These are phyloP conservation scores for Drosophila lacicola DNA, from an alignment of 2,888 invertebrate species.

Conservation along the genomic window DNA sequence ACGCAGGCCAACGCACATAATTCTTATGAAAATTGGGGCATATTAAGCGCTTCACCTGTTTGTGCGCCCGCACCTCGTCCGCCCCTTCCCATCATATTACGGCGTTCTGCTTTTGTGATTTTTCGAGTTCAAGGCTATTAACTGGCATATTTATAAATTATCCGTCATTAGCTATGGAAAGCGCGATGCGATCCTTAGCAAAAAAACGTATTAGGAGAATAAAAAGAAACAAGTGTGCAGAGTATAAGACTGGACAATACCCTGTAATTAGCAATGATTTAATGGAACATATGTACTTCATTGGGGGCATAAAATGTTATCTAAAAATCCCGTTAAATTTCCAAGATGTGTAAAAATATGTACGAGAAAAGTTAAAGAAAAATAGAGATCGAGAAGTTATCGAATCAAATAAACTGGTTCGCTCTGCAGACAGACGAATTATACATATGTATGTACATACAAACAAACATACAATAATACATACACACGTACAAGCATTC, in stretches of 20 bases:
- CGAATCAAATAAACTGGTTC: no score
- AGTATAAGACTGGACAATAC: not conserved
- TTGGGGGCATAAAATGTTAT: no score
- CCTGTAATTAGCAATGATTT: not conserved
- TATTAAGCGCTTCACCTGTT: conserved; percentile 53
- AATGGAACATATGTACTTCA: no score
- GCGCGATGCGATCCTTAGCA: conserved; percentile 1
- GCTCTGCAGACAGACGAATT: no score
- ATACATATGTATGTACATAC: not conserved
- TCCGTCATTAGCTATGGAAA: conserved; percentile 5
- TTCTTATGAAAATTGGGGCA: conserved; percentile 44
- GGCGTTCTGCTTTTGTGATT: conserved; percentile 16
- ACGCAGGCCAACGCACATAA: conserved; percentile 4
- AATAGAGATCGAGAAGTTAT: no score
- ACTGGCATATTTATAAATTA: conserved; percentile 14
- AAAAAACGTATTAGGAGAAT: not conserved
- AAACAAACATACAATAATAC: not conserved
- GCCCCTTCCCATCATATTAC: not conserved
- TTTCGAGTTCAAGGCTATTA: conserved; percentile 60
- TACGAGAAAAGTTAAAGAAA: no score
- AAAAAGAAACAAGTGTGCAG: not conserved
- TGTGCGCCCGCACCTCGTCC: not conserved
- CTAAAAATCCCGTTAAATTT: no score
- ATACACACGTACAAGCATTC: not conserved
- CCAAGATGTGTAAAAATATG: no score